These are phyloP conservation scores for Dryobotodes eremita DNA, from an alignment of 2,888 invertebrate species.

Conservation along the genomic window DNA sequence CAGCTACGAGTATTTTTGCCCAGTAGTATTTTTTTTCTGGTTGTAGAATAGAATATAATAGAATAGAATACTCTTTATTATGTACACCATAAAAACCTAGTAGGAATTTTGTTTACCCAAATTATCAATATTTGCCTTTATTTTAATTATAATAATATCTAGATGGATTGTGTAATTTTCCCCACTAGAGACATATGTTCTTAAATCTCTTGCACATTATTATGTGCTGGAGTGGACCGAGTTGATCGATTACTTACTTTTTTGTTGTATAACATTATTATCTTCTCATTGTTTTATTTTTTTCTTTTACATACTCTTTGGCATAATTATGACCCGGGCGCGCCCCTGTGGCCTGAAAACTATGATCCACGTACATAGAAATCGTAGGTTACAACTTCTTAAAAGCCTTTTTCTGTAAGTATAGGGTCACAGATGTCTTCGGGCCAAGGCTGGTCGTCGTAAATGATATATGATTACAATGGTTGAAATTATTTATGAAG, in stretches of 20 bases:
- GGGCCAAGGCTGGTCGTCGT: conserved; percentile 52
- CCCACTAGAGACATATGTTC: not conserved
- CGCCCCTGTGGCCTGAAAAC: conserved; percentile 6
- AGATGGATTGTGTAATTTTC: not conserved
- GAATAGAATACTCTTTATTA: too few species aligned
- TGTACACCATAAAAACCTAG: too few species aligned
- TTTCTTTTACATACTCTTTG: not conserved
- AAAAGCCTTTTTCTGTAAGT: conserved; percentile 10
- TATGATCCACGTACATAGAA: conserved; percentile 1
- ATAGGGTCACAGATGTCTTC: conserved; percentile 35
- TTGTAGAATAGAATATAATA: too few species aligned
- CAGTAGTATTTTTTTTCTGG: too few species aligned
- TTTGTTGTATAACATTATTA: not conserved
- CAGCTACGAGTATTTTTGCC: too few species aligned
- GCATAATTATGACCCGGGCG: not conserved
- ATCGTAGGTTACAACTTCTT: not conserved
- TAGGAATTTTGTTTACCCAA: not conserved
- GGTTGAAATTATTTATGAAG: conserved; percentile 34
- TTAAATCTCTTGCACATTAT: not conserved
- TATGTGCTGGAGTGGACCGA: not conserved
- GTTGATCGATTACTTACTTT: not conserved
- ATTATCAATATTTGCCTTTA: not conserved
- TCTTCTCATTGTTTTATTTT: not conserved
- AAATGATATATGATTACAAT: conserved; percentile 49
- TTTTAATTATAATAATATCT: not conserved